Base-by-base conservation (phyloP, 2,797 vertebrate species). In the Acropternis orthonyx region DNA sequence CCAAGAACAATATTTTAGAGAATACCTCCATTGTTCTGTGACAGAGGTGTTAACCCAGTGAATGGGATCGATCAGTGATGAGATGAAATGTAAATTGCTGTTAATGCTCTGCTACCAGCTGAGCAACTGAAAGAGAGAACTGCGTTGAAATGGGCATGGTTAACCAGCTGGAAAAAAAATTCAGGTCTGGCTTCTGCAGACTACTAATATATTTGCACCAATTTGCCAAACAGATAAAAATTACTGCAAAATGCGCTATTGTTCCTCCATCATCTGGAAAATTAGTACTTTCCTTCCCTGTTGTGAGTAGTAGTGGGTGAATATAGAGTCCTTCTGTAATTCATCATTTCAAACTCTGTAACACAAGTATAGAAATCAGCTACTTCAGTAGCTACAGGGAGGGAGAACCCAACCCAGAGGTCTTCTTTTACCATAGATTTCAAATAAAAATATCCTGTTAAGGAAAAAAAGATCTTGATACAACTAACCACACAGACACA, bases 21-120 rank as follows among this genome's bases (percentile, higher is more conserved):
- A 92, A 89, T 72, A 77, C 23, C 58, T 89, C 32, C n/a, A 83
- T 74, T 89, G 87, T 95, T 85, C 87, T 95, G 75, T 93, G 96
- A 78, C 95, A 93, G 85, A 91, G 82, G 61, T 96, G 84, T 95
- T 95, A 97, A 96, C 68, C 0, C 6, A 78, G 86, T 95, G 84
- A 96, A 88, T 75, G 19, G 54, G 46, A 95, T 94, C 30, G 26
- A 93, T 91, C 87, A 92, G 32, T n/a, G 95, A 80, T 85, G 46
- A 92, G 89, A 93, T 80, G 48, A 97, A 96, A 93, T 91, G 82
- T 89, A 97, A 96, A 97, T 89, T 89, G 78, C 78, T 91, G 61
- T 91, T 91, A 88, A 92, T 92, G 51, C n/a, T 91, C 78, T 85
- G 58, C 54, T 94, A 88, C 75, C 65, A 88, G 22, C 78, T 51